A percentile compares a stretch with the other conserved stretches of the same genome.
phyloP scores from a whole-genome alignment of 2,888 invertebrate genomes.

The Epinotia ramella region DNA sequence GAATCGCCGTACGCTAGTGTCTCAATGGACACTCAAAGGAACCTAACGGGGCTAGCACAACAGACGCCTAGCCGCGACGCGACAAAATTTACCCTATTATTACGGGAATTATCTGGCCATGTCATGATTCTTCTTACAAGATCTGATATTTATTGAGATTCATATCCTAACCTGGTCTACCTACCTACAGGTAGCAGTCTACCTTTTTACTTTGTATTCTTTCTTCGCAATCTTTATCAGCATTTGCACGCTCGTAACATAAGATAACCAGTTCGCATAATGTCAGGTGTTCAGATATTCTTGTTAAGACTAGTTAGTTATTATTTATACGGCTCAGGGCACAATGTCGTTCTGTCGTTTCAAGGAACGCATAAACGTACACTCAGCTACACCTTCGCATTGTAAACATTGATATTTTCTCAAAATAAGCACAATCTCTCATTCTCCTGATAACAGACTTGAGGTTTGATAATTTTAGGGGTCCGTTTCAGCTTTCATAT shows the following conservation, averaged over 20 bases:
- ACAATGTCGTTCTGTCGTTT: constrained; percentile 52
- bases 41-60: too few relatives aligned
- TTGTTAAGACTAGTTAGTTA: constrained; percentile 44
- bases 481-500: neutral
- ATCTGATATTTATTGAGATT: neutral
- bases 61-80: too few relatives aligned
- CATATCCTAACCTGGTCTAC: neutral
- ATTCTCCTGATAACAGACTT: neutral
- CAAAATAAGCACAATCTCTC: neutral
- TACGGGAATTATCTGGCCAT: too few relatives aligned
- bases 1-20: too few relatives aligned
- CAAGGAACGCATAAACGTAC: neutral
- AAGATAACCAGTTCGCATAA: too few relatives aligned
- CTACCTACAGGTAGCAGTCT: too few relatives aligned
- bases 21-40: too few relatives aligned
- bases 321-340: constrained; percentile 56
- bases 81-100: too few relatives aligned
- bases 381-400: neutral
- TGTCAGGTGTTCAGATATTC: constrained; percentile 16
- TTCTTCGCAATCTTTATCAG: neutral
- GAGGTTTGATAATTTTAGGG: neutral
- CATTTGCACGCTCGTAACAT: neutral
- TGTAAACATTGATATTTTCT: neutral
- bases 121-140: too few relatives aligned
- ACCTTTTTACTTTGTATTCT: too few relatives aligned